These are phyloP conservation scores for Hyaena hyaena DNA, from an alignment of 2,113 vertebrate species.

Conservation along the genomic window DNA sequence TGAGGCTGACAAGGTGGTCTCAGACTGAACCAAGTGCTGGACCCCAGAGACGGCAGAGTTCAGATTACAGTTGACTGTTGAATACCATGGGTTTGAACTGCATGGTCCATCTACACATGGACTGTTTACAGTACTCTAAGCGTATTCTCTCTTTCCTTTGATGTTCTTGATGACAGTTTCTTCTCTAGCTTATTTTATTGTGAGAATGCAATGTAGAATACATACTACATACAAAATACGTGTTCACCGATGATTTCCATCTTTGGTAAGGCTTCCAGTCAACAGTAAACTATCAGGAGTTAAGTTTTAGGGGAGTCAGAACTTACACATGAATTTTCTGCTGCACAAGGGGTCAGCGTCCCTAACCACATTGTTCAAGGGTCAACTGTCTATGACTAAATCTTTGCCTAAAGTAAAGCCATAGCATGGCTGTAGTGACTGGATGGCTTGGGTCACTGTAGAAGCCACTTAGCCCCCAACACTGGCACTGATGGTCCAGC, in stretches of 20 bases:
- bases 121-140: not conserved
- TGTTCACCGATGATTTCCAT: not conserved
- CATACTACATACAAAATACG: not conserved
- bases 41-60: not conserved
- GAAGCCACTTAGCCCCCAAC: not conserved
- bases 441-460: not conserved
- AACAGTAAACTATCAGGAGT: not conserved
- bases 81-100: not conserved
- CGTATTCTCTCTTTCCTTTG: not conserved
- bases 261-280: not conserved
- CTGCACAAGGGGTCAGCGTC: fast-evolving
- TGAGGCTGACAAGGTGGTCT: not conserved
- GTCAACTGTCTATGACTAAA: not conserved
- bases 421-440: too few relatives aligned
- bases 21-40: not conserved
- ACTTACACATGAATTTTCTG: not conserved
- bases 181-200: not conserved
- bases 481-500: not conserved
- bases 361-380: not conserved
- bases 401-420: not conserved
- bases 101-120: not conserved
- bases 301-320: not conserved
- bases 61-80: not conserved
- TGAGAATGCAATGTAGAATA: not conserved
- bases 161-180: not conserved